phyloP scores from a whole-genome alignment of 2,797 vertebrate genomes.

The Dendrocincla fuliginosa region DNA sequence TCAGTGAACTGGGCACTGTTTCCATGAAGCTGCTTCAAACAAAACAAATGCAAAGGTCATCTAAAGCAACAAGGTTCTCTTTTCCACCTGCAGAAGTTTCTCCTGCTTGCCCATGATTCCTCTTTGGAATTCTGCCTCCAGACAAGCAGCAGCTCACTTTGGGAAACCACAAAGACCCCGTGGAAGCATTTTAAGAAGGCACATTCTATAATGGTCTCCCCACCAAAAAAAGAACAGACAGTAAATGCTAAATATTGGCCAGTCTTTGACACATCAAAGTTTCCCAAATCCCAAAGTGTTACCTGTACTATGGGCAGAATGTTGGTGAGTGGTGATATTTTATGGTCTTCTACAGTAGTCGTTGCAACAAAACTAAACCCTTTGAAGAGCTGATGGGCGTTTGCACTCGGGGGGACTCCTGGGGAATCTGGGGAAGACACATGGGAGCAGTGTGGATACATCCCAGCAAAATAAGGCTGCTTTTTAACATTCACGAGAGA shows the following conservation, averaged over 20 bases:
- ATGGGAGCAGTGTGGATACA: slow-evolving; percentile 17
- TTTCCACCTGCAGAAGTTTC: background rate
- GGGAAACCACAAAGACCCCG: background rate
- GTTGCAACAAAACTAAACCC: slow-evolving; percentile 98
- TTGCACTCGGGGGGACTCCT: slow-evolving; percentile 96
- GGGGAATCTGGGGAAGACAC: slow-evolving; percentile 88
- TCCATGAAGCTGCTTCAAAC: slow-evolving; percentile 85
- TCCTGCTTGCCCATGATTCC: background rate
- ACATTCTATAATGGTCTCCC: background rate
- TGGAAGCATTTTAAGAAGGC: background rate
- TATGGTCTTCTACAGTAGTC: slow-evolving; percentile 89
- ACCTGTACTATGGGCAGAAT: slow-evolving; percentile 95
- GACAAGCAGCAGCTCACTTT: background rate
- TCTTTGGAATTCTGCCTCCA: background rate
- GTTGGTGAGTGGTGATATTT: slow-evolving; percentile 88
- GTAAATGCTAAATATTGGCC: background rate
- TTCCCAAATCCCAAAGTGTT: background rate
- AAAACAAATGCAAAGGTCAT: background rate
- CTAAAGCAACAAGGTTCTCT: background rate
- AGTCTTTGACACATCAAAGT: background rate
- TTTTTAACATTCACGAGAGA: background rate
- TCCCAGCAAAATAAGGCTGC: background rate
- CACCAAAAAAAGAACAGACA: background rate
- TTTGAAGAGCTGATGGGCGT: slow-evolving; percentile 98
- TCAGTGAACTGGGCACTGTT: slow-evolving; percentile 89